Evolutionary conservation across 2,797 vertebrate genomes (phyloP), one percentile per base, ranked within the genome.

Genomic region (Eleutherodactylus coqui): DNA sequence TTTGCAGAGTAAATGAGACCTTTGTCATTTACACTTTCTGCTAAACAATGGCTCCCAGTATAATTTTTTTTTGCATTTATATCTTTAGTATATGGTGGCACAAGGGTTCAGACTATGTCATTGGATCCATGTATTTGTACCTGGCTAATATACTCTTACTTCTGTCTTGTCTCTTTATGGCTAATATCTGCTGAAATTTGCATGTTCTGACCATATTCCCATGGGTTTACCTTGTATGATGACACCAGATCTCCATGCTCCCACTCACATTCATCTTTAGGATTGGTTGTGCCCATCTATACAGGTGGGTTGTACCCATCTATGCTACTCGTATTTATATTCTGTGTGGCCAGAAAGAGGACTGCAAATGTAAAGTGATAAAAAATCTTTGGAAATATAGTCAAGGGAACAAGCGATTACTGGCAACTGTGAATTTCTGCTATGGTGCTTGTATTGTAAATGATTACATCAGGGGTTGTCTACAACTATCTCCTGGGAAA

Each of bases 391-490:
- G 36, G 21, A 38, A 58, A n/a, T n/a, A 32, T 47, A 19, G 41
- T 45, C 9, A 29, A 47, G 27, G 7, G 6, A 27, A 43, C 7
- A 13, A n/a, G 49, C 3, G 10, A 36, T 1, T 1, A 16, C 2
- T 8, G n/a, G 17, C 13, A 14, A 34, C 73, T 32, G 2, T 14
- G 34, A n/a, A 38, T 38, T 78, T 29, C 21, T 45, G 27, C 41
- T 7, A 21, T 9, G 14, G 58, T 55, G 13, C 16, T 24, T 53
- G 9, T 43, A 36, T n/a, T 55, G 79, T 86, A 47, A 75, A 80
- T 47, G 77, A 80, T 85, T 80, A 80, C 64, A 72, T 53, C 10
- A 29, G 36, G 43, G 14, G 27, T 36, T 8, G 14, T 72, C 72
- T 43, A 41, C 64, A 17, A 27, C 60, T 70, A 79, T 89, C 90